Conservation (phyloP, 2,888 invertebrate species). For the Nymphalis c-album region DNA sequence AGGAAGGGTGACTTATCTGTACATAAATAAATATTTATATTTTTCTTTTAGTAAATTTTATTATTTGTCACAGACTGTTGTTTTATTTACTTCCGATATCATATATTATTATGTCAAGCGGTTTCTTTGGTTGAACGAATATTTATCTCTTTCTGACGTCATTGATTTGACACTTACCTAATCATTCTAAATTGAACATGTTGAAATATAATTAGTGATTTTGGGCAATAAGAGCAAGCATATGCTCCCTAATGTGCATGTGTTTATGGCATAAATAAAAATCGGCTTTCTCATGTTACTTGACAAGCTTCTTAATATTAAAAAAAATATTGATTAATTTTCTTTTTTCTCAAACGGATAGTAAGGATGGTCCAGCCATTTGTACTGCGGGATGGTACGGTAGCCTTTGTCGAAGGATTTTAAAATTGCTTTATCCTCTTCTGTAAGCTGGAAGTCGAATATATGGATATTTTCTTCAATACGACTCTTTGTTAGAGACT, state of each 20-base stretch:
- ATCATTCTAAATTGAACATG: neutral
- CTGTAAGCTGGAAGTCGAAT: slow-evolving; percentile 55
- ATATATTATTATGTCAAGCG: too few relatives aligned
- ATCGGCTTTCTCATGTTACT: too few relatives aligned
- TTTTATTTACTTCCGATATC: slow-evolving; percentile 22
- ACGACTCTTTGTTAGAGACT: slow-evolving; percentile 57
- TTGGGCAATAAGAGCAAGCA: too few relatives aligned
- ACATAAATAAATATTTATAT: slow-evolving; percentile 46
- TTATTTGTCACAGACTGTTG: slow-evolving; percentile 44
- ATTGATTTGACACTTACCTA: neutral
- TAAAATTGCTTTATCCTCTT: slow-evolving; percentile 43
- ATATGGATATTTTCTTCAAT: slow-evolving; percentile 59
- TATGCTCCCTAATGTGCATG: too few relatives aligned
- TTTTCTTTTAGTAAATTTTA: slow-evolving; percentile 45
- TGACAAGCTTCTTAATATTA: too few relatives aligned
- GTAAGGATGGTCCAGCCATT: slow-evolving; percentile 55
- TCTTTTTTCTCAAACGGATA: slow-evolving; percentile 55
- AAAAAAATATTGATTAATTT: neutral
- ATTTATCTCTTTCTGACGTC: too few relatives aligned
- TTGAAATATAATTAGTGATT: neutral
- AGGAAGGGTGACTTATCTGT: slow-evolving; percentile 41
- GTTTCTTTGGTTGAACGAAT: too few relatives aligned
- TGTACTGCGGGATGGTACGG: slow-evolving; percentile 51
- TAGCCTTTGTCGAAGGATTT: slow-evolving; percentile 51
- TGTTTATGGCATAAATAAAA: too few relatives aligned